Base-by-base conservation (phyloP, 2,797 vertebrate species). In the Crocidura indochinensis region DNA sequence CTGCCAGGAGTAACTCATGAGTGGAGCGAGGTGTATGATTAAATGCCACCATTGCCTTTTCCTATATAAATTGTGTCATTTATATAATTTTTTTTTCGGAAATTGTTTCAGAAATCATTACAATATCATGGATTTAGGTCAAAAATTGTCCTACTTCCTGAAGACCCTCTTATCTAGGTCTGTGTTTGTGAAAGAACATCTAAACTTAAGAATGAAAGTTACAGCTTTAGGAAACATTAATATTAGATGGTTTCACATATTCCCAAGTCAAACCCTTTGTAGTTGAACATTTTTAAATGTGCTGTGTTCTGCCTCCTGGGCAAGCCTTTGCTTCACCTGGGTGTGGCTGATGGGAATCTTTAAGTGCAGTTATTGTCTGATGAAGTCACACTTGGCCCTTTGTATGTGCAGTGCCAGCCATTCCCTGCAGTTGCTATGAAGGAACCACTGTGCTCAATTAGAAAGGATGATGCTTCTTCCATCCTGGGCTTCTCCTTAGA, bases 171-270 rank as follows among this genome's bases (percentile, higher is more conserved):
- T 74, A 47, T 64, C 27, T 19, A 51, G 19, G 11, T 60, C 14
- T 44, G 2, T 47, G 38, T 60, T 84, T 80, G 3, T 73, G 38
- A 47, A 60, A 60, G n/a, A 89, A 20, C 20, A 22, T 84, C 75
- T 20, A 47, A 29, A 90, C 31, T 82, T 87, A 65, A 85, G n/a
- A 93, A 75, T 38, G 20, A 84, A 81, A 89, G 8, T 47, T 53
- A 2, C 5, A 53, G 49, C 73, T 82, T 81, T 69, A 77, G 46
- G 56, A 85, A 78, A 29, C 87, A 51, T 79, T 79, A 71, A 64
- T 82, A 65, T 75, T 86, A 71, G 27, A n/a, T 87, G 38, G 89
- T 24, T 65, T 83, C 7, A 0, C 26, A 1, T 69, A 65, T 75
- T 74, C 78, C 20, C 62, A 53, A 31, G 65, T 47, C 44, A 88